These are phyloP conservation scores for Drosophila anceps DNA, from an alignment of 2,888 invertebrate genomes.

Conservation along the genomic window DNA sequence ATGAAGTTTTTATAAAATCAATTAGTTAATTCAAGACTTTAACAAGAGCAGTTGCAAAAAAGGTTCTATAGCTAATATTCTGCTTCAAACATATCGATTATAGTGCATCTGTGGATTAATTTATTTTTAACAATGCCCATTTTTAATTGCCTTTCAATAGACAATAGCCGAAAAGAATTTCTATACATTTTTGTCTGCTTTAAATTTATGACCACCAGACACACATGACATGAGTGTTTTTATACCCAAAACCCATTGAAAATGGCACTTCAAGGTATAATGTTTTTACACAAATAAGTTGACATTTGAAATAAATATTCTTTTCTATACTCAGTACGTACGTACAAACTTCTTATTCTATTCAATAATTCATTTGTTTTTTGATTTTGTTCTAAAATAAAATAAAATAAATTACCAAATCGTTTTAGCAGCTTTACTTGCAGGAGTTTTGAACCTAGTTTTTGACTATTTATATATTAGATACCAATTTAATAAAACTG, in stretches of 20 bases:
- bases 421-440: too few species aligned
- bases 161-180: slow-evolving; percentile 34
- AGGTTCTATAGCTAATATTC: too few species aligned
- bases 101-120: slow-evolving; percentile 16
- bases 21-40: background rate
- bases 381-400: background rate
- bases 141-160: slow-evolving; percentile 14
- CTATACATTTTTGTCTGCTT: slow-evolving; percentile 17
- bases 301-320: background rate
- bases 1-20: background rate
- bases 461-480: background rate
- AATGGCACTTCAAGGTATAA: background rate
- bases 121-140: background rate
- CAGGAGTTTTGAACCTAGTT: background rate
- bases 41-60: background rate
- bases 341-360: too few species aligned
- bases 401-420: background rate
- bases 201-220: slow-evolving; percentile 50
- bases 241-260: background rate
- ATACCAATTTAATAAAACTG: background rate
- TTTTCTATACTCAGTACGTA: background rate
- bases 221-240: slow-evolving; percentile 6
- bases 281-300: background rate
- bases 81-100: background rate
- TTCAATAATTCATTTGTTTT: background rate